Conservation (phyloP, 2,888 invertebrate genomes). For the Ophion costatus region DNA sequence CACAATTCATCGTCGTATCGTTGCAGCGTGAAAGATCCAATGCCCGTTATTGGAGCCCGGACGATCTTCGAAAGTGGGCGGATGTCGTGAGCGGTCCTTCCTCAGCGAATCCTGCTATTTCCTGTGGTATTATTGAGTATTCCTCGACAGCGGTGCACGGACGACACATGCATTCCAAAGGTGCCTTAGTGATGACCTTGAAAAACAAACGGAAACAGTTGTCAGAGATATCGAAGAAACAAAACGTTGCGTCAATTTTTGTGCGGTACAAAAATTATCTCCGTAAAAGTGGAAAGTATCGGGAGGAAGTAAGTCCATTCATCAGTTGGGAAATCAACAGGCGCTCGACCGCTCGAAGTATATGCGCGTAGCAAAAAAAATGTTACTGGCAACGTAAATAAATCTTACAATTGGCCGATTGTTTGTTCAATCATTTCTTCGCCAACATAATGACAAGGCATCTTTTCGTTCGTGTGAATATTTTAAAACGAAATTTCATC, state of each 20-base stretch:
- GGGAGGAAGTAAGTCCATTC: no score
- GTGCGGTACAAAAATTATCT: no score
- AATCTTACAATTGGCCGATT: no score
- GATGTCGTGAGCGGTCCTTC: slow-evolving; percentile 90
- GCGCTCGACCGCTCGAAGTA: no score
- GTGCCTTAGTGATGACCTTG: slow-evolving; percentile 95
- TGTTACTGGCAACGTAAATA: no score
- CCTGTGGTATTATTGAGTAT: slow-evolving; percentile 94
- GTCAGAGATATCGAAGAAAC: neutral
- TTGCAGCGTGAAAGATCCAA: slow-evolving; percentile 22
- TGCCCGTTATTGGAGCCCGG: slow-evolving; percentile 73
- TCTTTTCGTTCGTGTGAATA: no score
- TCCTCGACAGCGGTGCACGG: slow-evolving; percentile 96
- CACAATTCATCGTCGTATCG: slow-evolving; percentile 27
- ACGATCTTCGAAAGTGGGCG: slow-evolving; percentile 90
- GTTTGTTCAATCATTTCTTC: no score
- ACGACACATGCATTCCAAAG: slow-evolving; percentile 96
- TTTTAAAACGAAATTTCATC: no score
- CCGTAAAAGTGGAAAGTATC: no score
- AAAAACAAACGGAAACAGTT: slow-evolving; percentile 68
- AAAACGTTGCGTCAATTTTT: neutral
- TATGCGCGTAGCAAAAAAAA: no score
- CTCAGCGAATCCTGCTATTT: slow-evolving; percentile 93
- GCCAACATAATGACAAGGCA: no score
- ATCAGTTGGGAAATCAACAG: no score